These are phyloP conservation scores for Drosophila falleni DNA, from an alignment of 2,888 invertebrate species.

Conservation along the genomic window DNA sequence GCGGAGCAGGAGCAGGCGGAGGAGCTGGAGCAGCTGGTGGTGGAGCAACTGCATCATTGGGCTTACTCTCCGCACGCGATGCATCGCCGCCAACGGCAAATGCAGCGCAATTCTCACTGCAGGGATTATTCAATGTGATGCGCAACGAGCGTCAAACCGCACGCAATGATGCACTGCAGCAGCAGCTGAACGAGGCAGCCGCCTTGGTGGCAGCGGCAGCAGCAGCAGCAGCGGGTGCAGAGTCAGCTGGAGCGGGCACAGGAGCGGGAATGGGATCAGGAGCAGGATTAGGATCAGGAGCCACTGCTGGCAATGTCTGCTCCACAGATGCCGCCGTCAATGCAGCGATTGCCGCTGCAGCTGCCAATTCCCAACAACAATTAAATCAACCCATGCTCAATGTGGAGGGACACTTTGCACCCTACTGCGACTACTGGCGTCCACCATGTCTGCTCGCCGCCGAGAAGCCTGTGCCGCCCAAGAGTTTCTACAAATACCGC, in stretches of 20 bases:
- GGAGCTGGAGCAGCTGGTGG: constrained; percentile 30
- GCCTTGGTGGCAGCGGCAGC: constrained; percentile 16
- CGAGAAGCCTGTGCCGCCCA: constrained; percentile 82
- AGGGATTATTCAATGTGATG: constrained; percentile 80
- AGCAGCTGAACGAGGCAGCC: constrained; percentile 60
- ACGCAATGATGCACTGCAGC: constrained; percentile 60
- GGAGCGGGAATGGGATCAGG: no score
- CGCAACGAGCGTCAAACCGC: constrained; percentile 73
- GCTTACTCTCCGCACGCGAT: constrained; percentile 58
- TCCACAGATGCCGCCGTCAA: constrained; percentile 19
- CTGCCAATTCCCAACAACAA: constrained; percentile 42
- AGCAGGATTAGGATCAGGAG: no score
- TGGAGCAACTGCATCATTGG: constrained; percentile 35
- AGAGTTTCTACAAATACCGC: constrained; percentile 85
- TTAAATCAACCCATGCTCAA: constrained; percentile 78
- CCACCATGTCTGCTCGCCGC: constrained; percentile 82
- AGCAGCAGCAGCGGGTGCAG: background rate
- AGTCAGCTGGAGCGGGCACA: background rate
- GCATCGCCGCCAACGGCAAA: background rate
- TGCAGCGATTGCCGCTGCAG: constrained; percentile 35
- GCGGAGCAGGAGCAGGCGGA: constrained; percentile 45
- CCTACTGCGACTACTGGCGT: constrained; percentile 85
- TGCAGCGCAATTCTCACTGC: constrained; percentile 73
- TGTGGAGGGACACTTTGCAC: constrained; percentile 82
- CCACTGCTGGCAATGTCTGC: constrained; percentile 14